A percentile compares a stretch with the other conserved stretches of the same genome.
These are phyloP conservation scores for Samia ricini DNA, from an alignment of 1,140 invertebrate genomes.

Conservation along the genomic window DNA sequence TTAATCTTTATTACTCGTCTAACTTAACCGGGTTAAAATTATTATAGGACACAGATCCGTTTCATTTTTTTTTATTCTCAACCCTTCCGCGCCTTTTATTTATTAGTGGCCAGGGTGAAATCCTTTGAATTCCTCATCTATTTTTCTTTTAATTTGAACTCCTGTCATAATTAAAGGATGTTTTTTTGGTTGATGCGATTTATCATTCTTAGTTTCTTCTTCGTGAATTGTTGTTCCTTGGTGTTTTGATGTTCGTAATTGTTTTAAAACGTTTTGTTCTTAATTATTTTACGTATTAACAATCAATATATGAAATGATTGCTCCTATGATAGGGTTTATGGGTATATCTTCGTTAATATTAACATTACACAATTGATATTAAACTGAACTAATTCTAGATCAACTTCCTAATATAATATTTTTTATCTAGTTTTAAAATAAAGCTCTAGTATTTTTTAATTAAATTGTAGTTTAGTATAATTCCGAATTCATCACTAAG, in stretches of 20 bases:
- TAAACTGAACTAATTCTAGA: no score
- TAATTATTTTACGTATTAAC: no score
- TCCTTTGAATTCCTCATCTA: slow-evolving; percentile 53
- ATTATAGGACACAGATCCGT: slow-evolving; percentile 66
- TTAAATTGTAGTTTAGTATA: no score
- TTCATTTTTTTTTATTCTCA: slow-evolving; percentile 65
- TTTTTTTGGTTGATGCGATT: slow-evolving; percentile 20
- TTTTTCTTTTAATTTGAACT: slow-evolving; percentile 43
- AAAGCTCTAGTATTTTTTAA: no score
- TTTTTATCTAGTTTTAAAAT: no score
- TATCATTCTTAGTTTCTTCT: slow-evolving; percentile 12
- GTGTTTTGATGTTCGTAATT: neutral
- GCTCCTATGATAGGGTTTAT: no score
- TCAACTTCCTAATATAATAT: no score
- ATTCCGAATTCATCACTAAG: no score
- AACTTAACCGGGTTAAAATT: slow-evolving; percentile 74
- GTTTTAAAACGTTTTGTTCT: neutral
- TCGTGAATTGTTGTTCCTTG: neutral
- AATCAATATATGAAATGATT: no score
- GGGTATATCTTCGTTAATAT: no score
- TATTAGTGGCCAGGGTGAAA: slow-evolving; percentile 52
- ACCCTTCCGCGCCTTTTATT: slow-evolving; percentile 62
- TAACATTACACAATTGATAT: no score
- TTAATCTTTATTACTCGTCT: slow-evolving; percentile 77
- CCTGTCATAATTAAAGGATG: slow-evolving; percentile 24